Evolutionary conservation across 1,140 invertebrate genomes (phyloP), one percentile per base, ranked within the genome.

Genomic region (Tachypleus tridentatus): DNA sequence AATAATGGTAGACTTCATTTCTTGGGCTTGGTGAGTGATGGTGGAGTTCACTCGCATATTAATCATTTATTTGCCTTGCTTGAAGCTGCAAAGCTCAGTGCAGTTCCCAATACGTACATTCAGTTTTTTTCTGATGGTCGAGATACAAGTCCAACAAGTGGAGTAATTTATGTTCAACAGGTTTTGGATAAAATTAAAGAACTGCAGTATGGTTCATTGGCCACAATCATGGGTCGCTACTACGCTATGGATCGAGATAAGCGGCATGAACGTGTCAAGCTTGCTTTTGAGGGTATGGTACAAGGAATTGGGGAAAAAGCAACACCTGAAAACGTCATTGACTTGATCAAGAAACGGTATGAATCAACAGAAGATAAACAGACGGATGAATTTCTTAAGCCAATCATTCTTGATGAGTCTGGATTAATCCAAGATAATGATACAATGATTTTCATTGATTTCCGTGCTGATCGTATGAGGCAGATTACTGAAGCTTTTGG

Each of bases 201-300:
- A 58, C 52, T 73, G 9, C 58, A 63, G n/a, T 80, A 79, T 65
- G 80, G 80, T 10, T 70, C 74, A 58, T 64, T 82, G 47, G 70
- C 75, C 7, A 78, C 76, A n/a, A 73, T 82, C 66, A 74, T 72
- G 60, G 80, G 80, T 3, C 72, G 81, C 47, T 81, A 81, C 70
- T 81, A 82, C 71, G 80, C 80, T 7, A 81, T 81, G 80, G 80
- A 81, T 71, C 70, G 80, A 50, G 80, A 82, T 71, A 80, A 80
- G 64, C 71, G 78, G 8, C 78, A 74, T 70, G 77, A 79, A 62
- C 66, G 78, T 56, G 73, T 79, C 49, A 72, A 80, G 64, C 68
- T 80, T 29, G 81, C 80, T 8, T 82, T 78, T 69, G 79, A 82
- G 29, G 79, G 77, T 8, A 58, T 81, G 61, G 73, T 78, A 52